A percentile compares a stretch with the other conserved stretches of the same genome.
Evolutionary conservation across 1,140 invertebrate species (phyloP).

Genomic region (Bombus picipes): DNA sequence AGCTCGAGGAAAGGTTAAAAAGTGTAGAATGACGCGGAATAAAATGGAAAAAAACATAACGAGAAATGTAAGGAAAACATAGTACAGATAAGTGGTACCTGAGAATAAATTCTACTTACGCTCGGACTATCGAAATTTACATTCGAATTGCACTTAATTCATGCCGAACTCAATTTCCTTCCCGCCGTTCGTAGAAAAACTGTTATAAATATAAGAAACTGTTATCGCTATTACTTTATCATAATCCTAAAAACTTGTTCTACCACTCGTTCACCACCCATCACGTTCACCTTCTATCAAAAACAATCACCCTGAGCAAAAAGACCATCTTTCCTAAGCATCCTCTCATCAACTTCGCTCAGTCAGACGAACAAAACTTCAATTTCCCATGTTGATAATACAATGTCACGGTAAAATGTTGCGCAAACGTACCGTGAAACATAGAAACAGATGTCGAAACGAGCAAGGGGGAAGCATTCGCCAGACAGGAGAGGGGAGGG

Average conservation of each 20-base stretch:
- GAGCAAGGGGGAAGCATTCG: constrained; percentile 56
- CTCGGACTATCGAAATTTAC: no score
- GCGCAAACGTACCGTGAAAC: constrained; percentile 1
- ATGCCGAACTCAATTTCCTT: no score
- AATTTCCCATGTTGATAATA: background rate
- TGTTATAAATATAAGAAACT: no score
- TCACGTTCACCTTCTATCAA: background rate
- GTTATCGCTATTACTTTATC: background rate
- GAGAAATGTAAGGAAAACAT: no score
- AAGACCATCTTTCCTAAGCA: background rate
- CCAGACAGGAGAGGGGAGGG: constrained; percentile 16
- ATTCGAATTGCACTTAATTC: no score
- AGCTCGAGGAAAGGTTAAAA: no score
- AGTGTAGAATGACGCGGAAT: no score
- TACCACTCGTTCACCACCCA: background rate
- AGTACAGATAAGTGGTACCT: no score
- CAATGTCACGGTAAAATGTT: background rate
- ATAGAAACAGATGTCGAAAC: constrained; percentile 43
- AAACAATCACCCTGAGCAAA: background rate
- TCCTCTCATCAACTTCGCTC: background rate
- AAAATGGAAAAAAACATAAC: no score
- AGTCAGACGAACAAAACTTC: background rate
- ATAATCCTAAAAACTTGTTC: background rate
- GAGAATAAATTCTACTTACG: no score
- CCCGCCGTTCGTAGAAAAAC: no score